Evolutionary conservation across 2,797 vertebrate species (phyloP).

Genomic region (Sebastes kiyomatsui): DNA sequence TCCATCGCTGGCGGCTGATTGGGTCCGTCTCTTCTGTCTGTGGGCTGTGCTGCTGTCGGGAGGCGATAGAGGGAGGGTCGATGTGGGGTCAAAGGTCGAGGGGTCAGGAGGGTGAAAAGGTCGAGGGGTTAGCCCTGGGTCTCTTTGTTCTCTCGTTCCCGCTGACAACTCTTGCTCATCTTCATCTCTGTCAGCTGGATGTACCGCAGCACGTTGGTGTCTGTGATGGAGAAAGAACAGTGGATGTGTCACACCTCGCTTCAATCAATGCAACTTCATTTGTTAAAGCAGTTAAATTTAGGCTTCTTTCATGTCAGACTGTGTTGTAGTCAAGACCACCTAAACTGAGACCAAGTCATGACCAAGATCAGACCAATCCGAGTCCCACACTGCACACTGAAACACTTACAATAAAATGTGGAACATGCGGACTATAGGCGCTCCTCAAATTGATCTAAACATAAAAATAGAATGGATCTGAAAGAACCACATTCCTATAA

Average conservation of each 20-base stretch:
- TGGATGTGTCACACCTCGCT: neutral
- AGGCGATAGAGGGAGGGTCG: constrained; percentile 41
- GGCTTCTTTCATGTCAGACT: neutral
- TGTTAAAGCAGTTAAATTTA: neutral
- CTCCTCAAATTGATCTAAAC: too few species aligned
- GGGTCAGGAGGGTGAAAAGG: constrained; percentile 37
- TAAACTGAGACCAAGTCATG: too few species aligned
- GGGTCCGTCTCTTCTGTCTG: constrained; percentile 61
- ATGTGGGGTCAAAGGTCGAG: constrained; percentile 41
- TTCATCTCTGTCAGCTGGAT: constrained; percentile 97
- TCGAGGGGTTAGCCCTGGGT: constrained; percentile 76
- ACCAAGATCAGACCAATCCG: rapidly evolving
- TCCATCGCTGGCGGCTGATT: constrained; percentile 39
- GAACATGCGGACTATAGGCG: too few species aligned
- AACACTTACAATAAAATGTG: too few species aligned
- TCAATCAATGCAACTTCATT: neutral
- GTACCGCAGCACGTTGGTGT: constrained; percentile 94
- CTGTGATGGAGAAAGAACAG: constrained; percentile 69
- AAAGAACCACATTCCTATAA: too few species aligned
- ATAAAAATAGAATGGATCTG: too few species aligned
- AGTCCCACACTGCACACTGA: too few species aligned
- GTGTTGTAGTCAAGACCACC: too few species aligned
- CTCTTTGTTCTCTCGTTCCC: constrained; percentile 87
- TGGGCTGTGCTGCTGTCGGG: constrained; percentile 55
- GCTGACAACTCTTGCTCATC: constrained; percentile 87